Conservation (phyloP, 2,888 invertebrate species). For the Erynnis tages region DNA sequence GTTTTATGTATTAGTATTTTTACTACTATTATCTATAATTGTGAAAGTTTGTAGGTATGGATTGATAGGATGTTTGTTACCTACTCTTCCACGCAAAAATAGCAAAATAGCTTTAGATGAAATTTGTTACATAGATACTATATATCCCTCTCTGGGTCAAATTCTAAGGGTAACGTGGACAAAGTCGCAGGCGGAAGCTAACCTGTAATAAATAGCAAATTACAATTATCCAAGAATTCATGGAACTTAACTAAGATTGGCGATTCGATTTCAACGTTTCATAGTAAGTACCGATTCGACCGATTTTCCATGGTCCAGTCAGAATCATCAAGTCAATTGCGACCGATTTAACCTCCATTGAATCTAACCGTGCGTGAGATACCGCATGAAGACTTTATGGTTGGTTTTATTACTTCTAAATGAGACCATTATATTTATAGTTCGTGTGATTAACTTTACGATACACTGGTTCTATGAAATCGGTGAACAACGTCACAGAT, state of each 20-base stretch:
- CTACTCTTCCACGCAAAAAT: too few species aligned
- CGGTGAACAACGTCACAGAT: constrained; percentile 15
- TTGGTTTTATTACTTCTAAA: constrained; percentile 73
- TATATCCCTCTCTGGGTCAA: too few species aligned
- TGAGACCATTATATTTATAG: constrained; percentile 75
- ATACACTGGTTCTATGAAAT: constrained; percentile 46
- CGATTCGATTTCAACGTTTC: neutral
- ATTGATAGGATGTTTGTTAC: too few species aligned
- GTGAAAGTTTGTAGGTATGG: too few species aligned
- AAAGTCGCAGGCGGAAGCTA: too few species aligned
- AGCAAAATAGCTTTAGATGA: too few species aligned
- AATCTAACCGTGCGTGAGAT: constrained; percentile 65
- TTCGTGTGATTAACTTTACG: constrained; percentile 70
- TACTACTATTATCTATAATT: too few species aligned
- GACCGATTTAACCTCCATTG: constrained; percentile 66
- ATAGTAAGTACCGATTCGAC: constrained; percentile 50
- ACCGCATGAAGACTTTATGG: constrained; percentile 72
- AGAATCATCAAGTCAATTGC: constrained; percentile 70
- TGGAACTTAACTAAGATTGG: neutral
- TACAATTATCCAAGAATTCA: too few species aligned
- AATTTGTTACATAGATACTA: too few species aligned
- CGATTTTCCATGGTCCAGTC: constrained; percentile 71
- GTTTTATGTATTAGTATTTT: too few species aligned
- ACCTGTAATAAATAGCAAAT: too few species aligned
- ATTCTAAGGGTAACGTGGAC: too few species aligned